Evolutionary conservation across 2,113 vertebrate genomes (phyloP).

Genomic region (Brienomyrus longianalis): DNA sequence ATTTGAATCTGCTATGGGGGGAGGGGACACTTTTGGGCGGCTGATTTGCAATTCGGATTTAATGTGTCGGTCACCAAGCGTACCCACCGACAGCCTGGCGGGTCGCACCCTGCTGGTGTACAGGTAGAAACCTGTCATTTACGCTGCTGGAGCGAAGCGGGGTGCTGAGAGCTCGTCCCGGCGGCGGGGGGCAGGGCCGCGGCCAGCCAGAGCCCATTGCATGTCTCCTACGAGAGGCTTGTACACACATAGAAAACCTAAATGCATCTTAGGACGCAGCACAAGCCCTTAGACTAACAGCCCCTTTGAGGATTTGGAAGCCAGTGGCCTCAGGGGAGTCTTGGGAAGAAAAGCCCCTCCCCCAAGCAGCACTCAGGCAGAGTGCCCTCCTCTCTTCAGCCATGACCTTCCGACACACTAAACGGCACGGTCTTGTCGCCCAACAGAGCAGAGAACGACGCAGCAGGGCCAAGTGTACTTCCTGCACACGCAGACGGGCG

Average conservation of each 20-base stretch:
- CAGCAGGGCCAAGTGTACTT: constrained; percentile 96
- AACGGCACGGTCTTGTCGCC: not conserved
- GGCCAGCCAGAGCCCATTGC: not conserved
- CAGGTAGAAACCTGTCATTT: not conserved
- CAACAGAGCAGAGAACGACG: constrained; percentile 88
- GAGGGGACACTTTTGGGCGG: not conserved
- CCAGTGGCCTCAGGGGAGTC: not conserved
- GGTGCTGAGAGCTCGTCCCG: not conserved
- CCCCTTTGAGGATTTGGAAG: not conserved
- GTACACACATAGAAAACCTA: not conserved
- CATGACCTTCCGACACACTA: not conserved
- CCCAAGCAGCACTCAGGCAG: not conserved
- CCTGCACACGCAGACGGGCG: constrained; percentile 91
- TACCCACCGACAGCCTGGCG: not conserved
- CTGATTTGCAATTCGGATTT: not conserved
- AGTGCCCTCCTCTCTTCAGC: not conserved
- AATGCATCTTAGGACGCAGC: not conserved
- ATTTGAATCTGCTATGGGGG: not conserved
- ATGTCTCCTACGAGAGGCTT: not conserved
- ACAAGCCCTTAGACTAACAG: not conserved
- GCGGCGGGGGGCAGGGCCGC: not conserved
- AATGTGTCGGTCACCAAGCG: not conserved
- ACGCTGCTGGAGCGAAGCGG: not conserved
- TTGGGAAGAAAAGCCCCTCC: too few species aligned
- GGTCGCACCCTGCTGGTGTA: not conserved